Base-by-base conservation (phyloP, 2,888 invertebrate species). In the Daptonema setosum region DNA sequence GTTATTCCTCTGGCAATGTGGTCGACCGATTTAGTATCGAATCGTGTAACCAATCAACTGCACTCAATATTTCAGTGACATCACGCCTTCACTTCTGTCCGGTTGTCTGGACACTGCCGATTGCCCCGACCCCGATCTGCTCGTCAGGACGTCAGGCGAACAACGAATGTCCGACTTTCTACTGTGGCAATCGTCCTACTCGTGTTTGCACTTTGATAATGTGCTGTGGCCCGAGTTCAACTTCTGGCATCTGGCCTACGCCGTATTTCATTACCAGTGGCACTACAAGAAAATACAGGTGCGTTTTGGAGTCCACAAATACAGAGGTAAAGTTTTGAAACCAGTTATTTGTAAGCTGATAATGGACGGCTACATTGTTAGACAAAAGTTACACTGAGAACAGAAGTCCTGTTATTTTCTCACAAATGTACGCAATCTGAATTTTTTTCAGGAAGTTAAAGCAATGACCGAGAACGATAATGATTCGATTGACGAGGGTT, bases 141-240 rank as follows among this genome's bases (percentile, higher is more conserved):
- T 97, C 24, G 81, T 97, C 50, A 78, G 97, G 63, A 97, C 95
- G 2, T 95, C 95, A 0, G 95, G 95, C 24, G 97, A 97, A 77
- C 81, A 84, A 17, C 77, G 91, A 59, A 77, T 91, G 1, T 87
- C 87, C 64, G 91, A 93, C 72, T 97, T 93, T 70, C 78, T 95
- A 66, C 76, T 93, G 63, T 95, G 91, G 90, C 93, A 93, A 82
- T 84, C 85, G 73, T 45, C 45, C 11, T 45, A 28, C 20, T 53
- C 41, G n/a, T 28, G 29, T 41, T 24, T 97, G 45, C 83, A 85
- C 68, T 97, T 95, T 73, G 80, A 85, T 1, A 79, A 83, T 60
- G 84, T 85, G 0, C 73, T 95, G 41, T 99, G 97, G 97, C 97
- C 97, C 1, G 91, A 91, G 69, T 88, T 95, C 68, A 81, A 80